These are phyloP conservation scores for Drepanosiphum platanoidis DNA, from an alignment of 2,888 invertebrate species.

Conservation along the genomic window DNA sequence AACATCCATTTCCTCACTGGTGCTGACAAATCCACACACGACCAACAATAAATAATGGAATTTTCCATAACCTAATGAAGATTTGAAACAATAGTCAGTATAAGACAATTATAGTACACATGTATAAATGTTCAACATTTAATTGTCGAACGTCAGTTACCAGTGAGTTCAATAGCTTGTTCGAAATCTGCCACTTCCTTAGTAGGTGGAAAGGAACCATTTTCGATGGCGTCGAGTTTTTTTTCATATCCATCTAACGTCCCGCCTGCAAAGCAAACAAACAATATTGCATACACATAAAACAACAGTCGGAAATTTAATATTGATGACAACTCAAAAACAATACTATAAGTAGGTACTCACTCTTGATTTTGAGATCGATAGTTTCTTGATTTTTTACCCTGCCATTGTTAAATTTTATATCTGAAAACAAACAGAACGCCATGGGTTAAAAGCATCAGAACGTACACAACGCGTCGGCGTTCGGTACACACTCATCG, in stretches of 20 bases:
- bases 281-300: not conserved
- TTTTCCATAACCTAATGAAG: constrained; percentile 80
- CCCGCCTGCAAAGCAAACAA: constrained; percentile 18
- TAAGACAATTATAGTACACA: not conserved
- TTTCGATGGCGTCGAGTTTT: constrained; percentile 67
- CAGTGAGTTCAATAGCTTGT: constrained; percentile 85
- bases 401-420: constrained; percentile 88
- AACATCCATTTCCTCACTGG: constrained; percentile 96
- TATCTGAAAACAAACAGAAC: constrained; percentile 70
- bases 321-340: not conserved
- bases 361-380: constrained; percentile 75
- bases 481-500: too few species aligned
- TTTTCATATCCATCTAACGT: constrained; percentile 48
- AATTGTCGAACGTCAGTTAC: constrained; percentile 68
- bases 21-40: constrained; percentile 93
- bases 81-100: not conserved
- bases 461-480: too few species aligned
- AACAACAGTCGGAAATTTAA: too few species aligned
- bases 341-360: constrained; percentile 63
- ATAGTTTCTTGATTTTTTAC: constrained; percentile 82
- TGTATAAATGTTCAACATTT: too few species aligned
- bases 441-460: too few species aligned
- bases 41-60: constrained; percentile 90
- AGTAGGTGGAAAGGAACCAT: constrained; percentile 67
- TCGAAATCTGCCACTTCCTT: constrained; percentile 86